These are phyloP conservation scores for Protobothrops mucrosquamatus DNA, from an alignment of 2,113 vertebrate species.

Conservation along the genomic window DNA sequence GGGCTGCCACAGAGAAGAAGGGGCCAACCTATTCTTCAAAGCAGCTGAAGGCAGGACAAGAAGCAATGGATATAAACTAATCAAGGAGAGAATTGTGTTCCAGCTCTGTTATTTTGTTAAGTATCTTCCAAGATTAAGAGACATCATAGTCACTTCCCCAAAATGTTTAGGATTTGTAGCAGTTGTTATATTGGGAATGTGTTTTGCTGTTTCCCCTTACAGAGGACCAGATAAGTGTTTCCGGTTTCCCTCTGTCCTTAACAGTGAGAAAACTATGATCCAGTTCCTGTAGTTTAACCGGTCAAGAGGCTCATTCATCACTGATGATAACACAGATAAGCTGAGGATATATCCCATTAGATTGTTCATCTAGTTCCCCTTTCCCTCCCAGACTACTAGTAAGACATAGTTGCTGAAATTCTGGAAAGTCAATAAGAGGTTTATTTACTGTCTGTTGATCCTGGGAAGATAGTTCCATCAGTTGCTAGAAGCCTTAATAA, in stretches of 20 bases:
- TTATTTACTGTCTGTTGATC: background rate
- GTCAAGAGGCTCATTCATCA: background rate
- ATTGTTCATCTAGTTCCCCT: background rate
- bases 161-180: background rate
- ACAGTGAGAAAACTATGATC: background rate
- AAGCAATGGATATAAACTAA: background rate
- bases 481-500: background rate
- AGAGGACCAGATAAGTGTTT: background rate
- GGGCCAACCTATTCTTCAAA: background rate
- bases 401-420: background rate
- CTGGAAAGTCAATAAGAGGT: background rate
- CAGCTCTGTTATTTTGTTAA: no score
- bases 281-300: background rate
- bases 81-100: no score
- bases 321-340: background rate
- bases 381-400: background rate
- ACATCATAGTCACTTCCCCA: background rate
- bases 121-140: background rate
- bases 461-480: background rate
- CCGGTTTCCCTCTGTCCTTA: background rate
- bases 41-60: background rate
- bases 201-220: background rate
- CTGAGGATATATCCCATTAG: background rate
- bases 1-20: background rate
- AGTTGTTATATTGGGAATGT: background rate